phyloP scores from a whole-genome alignment of 2,888 invertebrate species.

The Acanthosepion pharaonis region DNA sequence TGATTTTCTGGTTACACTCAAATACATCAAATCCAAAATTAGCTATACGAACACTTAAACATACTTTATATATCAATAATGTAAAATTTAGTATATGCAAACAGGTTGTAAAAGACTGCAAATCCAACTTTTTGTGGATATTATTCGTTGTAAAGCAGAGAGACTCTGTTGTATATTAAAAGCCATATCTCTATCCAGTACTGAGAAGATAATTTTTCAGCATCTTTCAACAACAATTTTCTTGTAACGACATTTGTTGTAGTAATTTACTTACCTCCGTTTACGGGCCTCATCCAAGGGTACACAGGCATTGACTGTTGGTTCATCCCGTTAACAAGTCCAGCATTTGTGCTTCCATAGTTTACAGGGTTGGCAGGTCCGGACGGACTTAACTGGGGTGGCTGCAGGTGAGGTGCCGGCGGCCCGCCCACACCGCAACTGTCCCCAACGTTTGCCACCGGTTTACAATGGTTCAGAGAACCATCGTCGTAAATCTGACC shows the following conservation, averaged over 20 bases:
- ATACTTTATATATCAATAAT: no score
- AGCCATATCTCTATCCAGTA: background rate
- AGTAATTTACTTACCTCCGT: constrained; percentile 44
- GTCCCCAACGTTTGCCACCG: constrained; percentile 40
- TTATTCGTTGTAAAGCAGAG: no score
- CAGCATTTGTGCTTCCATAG: constrained; percentile 42
- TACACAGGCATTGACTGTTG: constrained; percentile 48
- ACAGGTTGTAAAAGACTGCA: no score
- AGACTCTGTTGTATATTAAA: no score
- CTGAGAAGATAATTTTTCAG: background rate
- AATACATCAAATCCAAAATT: no score
- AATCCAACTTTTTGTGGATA: no score
- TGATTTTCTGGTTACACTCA: no score
- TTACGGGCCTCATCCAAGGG: constrained; percentile 48
- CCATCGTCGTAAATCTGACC: constrained; percentile 46
- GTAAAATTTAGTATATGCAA: no score
- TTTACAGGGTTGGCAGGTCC: constrained; percentile 41
- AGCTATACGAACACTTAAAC: no score
- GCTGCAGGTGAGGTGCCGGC: background rate
- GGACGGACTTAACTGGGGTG: constrained; percentile 44
- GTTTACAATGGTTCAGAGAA: constrained; percentile 33
- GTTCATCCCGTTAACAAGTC: constrained; percentile 47
- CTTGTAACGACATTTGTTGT: background rate
- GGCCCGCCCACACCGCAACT: constrained; percentile 39
- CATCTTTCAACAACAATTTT: background rate